Evolutionary conservation across 2,113 vertebrate genomes (phyloP).

Genomic region (Stegastes partitus): DNA sequence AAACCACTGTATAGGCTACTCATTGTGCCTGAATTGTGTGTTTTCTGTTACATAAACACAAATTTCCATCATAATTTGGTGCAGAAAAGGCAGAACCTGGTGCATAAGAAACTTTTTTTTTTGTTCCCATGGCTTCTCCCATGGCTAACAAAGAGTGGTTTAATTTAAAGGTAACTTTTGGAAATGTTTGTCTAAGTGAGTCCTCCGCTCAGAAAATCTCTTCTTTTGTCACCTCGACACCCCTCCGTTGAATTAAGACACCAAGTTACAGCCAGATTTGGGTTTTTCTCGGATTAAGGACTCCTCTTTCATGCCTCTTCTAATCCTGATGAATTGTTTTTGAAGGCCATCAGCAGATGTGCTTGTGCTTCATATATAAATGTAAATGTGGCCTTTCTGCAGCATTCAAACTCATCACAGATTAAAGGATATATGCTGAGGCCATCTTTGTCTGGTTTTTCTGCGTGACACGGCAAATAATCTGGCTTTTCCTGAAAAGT

Average conservation of each 20-base stretch:
- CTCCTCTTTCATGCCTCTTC: background rate
- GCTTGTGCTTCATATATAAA: constrained; percentile 21
- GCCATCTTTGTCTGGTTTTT: constrained; percentile 13
- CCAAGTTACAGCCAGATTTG: constrained; percentile 22
- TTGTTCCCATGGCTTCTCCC: too few species aligned
- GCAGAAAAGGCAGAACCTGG: too few species aligned
- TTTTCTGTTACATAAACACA: too few species aligned
- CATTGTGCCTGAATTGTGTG: too few species aligned
- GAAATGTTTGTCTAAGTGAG: background rate
- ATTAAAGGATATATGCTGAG: constrained; percentile 12
- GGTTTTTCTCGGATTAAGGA: constrained; percentile 33
- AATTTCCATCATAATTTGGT: too few species aligned
- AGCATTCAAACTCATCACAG: constrained; percentile 3
- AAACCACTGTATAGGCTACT: too few species aligned
- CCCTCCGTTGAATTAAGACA: background rate
- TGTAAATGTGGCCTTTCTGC: constrained; percentile 13
- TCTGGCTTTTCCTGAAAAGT: constrained; percentile 69
- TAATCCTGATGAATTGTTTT: constrained; percentile 61
- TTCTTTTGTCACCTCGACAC: background rate
- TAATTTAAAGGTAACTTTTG: background rate
- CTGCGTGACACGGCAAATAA: constrained; percentile 39
- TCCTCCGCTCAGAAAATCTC: background rate
- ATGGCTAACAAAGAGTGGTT: too few species aligned
- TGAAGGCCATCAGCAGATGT: background rate
- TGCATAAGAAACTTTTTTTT: too few species aligned